Base-by-base conservation (phyloP, 2,113 vertebrate species). In the Neodontobutis hainanensis region DNA sequence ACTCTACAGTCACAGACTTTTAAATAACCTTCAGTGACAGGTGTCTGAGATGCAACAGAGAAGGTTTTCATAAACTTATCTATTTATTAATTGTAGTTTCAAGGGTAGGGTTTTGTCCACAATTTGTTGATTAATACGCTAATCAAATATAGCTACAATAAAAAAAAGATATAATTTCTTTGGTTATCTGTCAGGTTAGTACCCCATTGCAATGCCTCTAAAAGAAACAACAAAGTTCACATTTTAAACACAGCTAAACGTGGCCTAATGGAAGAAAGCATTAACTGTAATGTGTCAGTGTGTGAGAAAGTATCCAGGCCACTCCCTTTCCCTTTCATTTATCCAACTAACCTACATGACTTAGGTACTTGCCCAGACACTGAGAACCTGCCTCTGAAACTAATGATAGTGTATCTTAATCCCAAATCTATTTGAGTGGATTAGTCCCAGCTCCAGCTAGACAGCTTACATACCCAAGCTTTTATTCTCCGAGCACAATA, bases 401-500 rank as follows among this genome's bases (percentile, higher is more conserved):
- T 50, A 50, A 50, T 50, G 48, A 50, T 16, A 50, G 48, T 19
- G 48, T 10, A 50, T 19, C 48, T 46, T 50, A 50, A 27, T 50
- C 48, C 48, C 7, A 50, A 10, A 50, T 15, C 48, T 50, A 15
- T 9, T 19, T 50, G 8, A 19, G 48, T 19, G 16, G 48, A 50
- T 50, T 50, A 50, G 46, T 48, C 46, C n/a, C 46, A 48, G 14
- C 35, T 35, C 19, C 19, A 1, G 3, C 19, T 27, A 27, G 19
- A 27, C 19, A 27, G 19, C 19, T 27, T 27, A 27, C 19, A 27
- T 27, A 27, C 19, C 32, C 51, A 9, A 35, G 66, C 50, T 75
- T 82, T 84, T 6, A 75, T 81, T 65, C 77, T 12, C 51, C 11
- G 19, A 36, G n/a, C 72, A 78, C 72, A 77, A 73, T 74, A 14